Evolutionary conservation across 2,797 vertebrate genomes (phyloP).

Genomic region (Danio tinwini): DNA sequence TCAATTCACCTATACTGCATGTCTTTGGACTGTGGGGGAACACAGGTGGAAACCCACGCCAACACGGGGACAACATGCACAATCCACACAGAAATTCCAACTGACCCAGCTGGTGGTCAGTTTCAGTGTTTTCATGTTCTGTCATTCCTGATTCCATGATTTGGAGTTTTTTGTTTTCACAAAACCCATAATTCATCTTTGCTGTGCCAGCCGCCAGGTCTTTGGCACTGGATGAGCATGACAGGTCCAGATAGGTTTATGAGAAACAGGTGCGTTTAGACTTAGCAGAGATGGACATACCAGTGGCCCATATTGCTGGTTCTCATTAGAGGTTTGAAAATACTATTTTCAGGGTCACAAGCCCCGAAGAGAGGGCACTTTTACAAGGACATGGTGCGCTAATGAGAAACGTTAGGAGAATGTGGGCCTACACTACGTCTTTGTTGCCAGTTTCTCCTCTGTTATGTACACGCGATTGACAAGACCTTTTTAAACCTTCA

Average conservation of each 20-base stretch:
- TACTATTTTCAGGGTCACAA: constrained; percentile 76
- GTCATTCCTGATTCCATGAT: constrained; percentile 10
- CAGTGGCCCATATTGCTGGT: constrained; percentile 62
- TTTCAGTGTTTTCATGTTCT: constrained; percentile 57
- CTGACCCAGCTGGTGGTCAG: too few species aligned
- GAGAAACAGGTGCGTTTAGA: constrained; percentile 74
- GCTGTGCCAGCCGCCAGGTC: constrained; percentile 50
- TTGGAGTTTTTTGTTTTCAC: constrained; percentile 48
- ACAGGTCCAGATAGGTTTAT: constrained; percentile 62
- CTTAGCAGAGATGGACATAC: constrained; percentile 56
- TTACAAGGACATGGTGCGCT: constrained; percentile 62
- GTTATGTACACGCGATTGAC: neutral
- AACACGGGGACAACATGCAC: too few species aligned
- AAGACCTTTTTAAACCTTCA: neutral
- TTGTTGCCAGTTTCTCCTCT: constrained; percentile 6
- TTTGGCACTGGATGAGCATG: constrained; percentile 42
- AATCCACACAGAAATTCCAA: too few species aligned
- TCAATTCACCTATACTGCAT: too few species aligned
- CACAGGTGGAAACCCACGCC: too few species aligned
- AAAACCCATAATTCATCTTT: constrained; percentile 58
- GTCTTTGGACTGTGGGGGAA: too few species aligned
- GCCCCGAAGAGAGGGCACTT: constrained; percentile 67
- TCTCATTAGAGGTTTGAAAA: constrained; percentile 70
- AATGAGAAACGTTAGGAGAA: constrained; percentile 52
- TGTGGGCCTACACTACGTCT: constrained; percentile 4